Base-by-base conservation (phyloP, 2,797 vertebrate genomes). In the Chromis chromis region DNA sequence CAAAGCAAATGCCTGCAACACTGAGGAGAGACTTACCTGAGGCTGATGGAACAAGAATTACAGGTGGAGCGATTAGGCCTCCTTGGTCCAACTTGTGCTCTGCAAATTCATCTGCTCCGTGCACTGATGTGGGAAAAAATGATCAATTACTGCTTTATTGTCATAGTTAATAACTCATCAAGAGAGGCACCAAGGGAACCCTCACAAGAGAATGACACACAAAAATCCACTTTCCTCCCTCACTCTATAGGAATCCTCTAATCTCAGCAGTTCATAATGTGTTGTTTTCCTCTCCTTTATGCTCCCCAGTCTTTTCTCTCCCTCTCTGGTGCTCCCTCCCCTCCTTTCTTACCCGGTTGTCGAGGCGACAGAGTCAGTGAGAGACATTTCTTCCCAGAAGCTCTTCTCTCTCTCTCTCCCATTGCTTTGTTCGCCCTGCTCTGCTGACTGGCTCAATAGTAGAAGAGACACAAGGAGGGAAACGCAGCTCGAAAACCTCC, bases 301-400 rank as follows among this genome's bases (percentile, higher is more conserved):
- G 74, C 62, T 66, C 73, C 84, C 64, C 57, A 25, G 71, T 90
- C 84, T 77, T 80, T 81, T 83, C 74, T 87, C 62, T 82, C 60
- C 40, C 58, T 66, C 46, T 62, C 61, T 42, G 33, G 24, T 68
- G 42, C 75, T 81, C 86, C 79, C 88, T 87, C 84, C 86, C 62
- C 81, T 84, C 82, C 71, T 86, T 90, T 91, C 82, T 90, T 86
- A 89, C 84, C 91, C 88, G 76, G 93, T 94, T 92, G 93, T 94
- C 92, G 91, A 89, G 92, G 92, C 86, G 93, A 93, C 93, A 90
- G 90, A 89, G 91, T 91, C 88, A 89, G 91, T 82, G 84, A 90
- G 88, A 90, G 90, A 90, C 82, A 91, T 90, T 90, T 88, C 88
- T 88, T 91, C 76, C 90, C 89, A 84, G 87, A 87, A 86, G 90